Percentiles rank a stretch among this genome's conserved stretches.
These are phyloP conservation scores for Pygmarrhopalites habei DNA, from an alignment of 1,140 invertebrate genomes.

Conservation along the genomic window DNA sequence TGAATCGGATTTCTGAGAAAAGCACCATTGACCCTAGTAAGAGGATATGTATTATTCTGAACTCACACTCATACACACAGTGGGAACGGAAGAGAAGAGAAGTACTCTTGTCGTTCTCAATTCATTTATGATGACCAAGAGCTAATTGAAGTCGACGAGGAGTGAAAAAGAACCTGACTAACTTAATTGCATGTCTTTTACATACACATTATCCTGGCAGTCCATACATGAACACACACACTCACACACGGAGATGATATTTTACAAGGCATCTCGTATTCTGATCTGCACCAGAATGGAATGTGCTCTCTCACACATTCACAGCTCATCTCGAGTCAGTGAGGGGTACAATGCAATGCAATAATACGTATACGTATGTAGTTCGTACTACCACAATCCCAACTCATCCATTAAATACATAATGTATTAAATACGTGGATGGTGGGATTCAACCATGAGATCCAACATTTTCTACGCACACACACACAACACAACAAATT, in stretches of 20 bases:
- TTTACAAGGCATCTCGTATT: not conserved
- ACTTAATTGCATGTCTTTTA: slow-evolving; percentile 14
- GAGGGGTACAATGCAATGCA: too few relatives aligned
- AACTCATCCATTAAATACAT: not conserved
- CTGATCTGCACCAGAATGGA: slow-evolving; percentile 15
- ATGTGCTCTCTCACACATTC: slow-evolving; percentile 13
- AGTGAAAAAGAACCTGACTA: slow-evolving; percentile 10
- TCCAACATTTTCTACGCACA: not conserved
- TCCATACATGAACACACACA: not conserved
- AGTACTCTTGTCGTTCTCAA: too few relatives aligned
- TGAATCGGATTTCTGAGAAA: too few relatives aligned
- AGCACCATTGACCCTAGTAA: too few relatives aligned
- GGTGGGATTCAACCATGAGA: not conserved
- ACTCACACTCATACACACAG: too few relatives aligned
- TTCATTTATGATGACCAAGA: slow-evolving; percentile 21
- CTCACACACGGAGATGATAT: not conserved
- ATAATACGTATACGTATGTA: too few relatives aligned
- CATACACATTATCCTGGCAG: not conserved
- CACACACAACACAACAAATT: not conserved
- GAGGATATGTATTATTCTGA: too few relatives aligned
- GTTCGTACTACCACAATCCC: not conserved
- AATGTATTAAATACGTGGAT: not conserved
- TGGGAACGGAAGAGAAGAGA: too few relatives aligned
- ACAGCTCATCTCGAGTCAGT: not conserved
- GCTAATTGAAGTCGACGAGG: slow-evolving; percentile 16